These are phyloP conservation scores for Bradysia coprophila DNA, from an alignment of 1,140 invertebrate species.

Conservation along the genomic window DNA sequence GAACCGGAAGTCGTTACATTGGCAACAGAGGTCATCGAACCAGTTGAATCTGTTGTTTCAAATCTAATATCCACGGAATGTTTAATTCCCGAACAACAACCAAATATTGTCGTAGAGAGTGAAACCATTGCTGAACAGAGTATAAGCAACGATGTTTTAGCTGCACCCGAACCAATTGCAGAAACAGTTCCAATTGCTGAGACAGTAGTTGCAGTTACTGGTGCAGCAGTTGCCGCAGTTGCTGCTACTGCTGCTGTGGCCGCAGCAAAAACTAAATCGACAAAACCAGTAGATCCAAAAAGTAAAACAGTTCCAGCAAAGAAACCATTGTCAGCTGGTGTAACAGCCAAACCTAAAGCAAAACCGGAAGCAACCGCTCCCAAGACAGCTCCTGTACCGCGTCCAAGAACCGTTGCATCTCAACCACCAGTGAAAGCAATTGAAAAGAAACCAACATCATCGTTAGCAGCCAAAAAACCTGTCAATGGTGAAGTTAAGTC, in stretches of 20 bases:
- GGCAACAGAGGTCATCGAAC: not conserved
- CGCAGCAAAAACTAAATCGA: not conserved
- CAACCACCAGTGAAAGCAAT: not conserved
- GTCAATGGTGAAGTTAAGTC: not conserved
- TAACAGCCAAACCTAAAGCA: not conserved
- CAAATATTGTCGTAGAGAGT: not conserved
- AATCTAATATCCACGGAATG: not conserved
- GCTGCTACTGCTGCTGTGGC: not conserved
- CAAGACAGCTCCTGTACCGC: not conserved
- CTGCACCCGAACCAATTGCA: not conserved
- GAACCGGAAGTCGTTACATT: not conserved
- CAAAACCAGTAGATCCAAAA: not conserved
- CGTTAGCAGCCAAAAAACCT: not conserved
- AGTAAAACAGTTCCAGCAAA: not conserved
- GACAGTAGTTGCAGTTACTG: not conserved
- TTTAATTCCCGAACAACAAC: not conserved
- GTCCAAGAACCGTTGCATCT: not conserved
- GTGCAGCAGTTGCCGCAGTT: not conserved
- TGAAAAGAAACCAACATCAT: not conserved
- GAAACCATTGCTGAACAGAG: not conserved
- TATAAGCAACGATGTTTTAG: not conserved
- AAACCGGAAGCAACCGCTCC: not conserved
- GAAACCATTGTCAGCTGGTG: not conserved
- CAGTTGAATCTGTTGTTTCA: not conserved
- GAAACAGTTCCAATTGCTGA: not conserved